Evolutionary conservation across 2,113 vertebrate genomes (phyloP).

Genomic region (Brachypodius melanocephalos): DNA sequence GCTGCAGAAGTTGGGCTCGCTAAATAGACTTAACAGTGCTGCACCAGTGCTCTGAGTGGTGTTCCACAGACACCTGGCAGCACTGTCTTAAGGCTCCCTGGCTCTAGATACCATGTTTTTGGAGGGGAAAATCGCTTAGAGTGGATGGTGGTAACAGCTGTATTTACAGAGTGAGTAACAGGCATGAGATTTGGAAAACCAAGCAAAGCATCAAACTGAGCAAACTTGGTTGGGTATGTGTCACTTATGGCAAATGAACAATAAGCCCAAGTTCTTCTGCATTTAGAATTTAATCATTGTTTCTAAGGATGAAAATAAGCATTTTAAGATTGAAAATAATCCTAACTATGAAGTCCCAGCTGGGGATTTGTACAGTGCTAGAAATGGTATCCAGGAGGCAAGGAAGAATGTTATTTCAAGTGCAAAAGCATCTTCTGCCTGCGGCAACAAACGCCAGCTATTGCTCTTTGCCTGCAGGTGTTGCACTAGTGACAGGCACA

Average conservation of each 20-base stretch:
- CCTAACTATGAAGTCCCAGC: neutral
- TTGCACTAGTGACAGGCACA: neutral
- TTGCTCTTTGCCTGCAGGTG: neutral
- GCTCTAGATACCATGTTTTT: neutral
- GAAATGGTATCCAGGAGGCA: neutral
- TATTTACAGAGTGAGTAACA: neutral
- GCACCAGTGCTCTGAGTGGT: neutral
- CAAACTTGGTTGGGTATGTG: neutral
- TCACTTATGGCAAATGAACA: rapidly evolving
- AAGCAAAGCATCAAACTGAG: neutral
- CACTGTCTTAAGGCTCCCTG: neutral
- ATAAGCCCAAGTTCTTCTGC: neutral
- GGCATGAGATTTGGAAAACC: neutral
- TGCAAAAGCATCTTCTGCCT: neutral
- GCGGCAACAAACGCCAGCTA: neutral
- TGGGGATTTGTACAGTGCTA: neutral
- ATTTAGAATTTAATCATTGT: neutral
- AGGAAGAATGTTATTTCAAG: neutral
- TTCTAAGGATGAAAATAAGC: neutral
- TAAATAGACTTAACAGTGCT: neutral
- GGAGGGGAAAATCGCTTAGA: neutral
- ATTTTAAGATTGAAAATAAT: neutral
- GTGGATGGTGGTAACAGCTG: neutral
- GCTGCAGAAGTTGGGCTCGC: neutral
- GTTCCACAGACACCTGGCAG: neutral